Evolutionary conservation across 2,888 invertebrate species (phyloP), one percentile per base, ranked within the genome.

Genomic region (Drepanosiphum platanoidis): DNA sequence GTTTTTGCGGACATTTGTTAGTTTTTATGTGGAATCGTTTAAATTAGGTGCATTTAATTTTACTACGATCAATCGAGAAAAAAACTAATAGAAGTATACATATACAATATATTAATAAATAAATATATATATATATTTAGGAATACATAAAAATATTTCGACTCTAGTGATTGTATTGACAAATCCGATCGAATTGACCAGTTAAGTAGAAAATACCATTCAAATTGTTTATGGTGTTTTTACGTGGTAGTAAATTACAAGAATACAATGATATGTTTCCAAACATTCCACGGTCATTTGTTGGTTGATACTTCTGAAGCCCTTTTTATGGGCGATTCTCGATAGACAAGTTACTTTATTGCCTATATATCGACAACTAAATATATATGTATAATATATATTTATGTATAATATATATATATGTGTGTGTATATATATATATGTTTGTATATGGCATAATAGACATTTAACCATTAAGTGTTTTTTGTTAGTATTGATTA

Each of bases 311-410:
- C 66, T 79, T 32, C 42, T 66, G 78, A 32, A 42, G 66, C 66
- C 61, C 13, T 79, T 79, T 79, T 79, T 79, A 79, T 79, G 66
- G 79, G 32, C 46, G 79, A 79, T 79, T 66, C n/a, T 61, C 79
- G 66, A 66, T 79, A 46, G 79, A 79, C 66, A n/a, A 61, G 72
- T 66, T 46, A 79, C 42, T 79, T 79, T 79, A 79, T 79, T 79
- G 66, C 77, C 61, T n/a, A 52, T 52, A 52, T 42, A 32, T 27
- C 18, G 32, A 79, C 15, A 64, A 42, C 30, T 66, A 66, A 42
- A 79, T 7, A 32, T 66, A 61, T 58, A 77, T 46, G 11, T 42
- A 42, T 42, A 42, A 42, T 42, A 42, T 42, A 42, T 42, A 42
- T 42, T 9, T 42, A 42, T 42, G 11, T 42, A 42, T 42, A 42